A percentile compares a stretch with the other conserved stretches of the same genome.
Conservation (phyloP, 2,797 vertebrate genomes). For the Crenuchus spilurus region DNA sequence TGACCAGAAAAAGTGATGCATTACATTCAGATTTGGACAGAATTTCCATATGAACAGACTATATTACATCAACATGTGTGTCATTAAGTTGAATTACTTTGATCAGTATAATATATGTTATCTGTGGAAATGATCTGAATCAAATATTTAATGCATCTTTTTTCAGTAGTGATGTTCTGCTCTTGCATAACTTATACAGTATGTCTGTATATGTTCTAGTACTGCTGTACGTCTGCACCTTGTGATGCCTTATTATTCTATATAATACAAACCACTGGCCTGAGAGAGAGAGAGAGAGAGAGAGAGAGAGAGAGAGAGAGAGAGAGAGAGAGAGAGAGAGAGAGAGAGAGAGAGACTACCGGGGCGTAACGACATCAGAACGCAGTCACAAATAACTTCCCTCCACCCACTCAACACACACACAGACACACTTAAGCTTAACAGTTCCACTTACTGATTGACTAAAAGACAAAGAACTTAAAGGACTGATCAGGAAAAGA, state of each 20-base stretch:
- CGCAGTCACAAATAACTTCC: conserved; percentile 33
- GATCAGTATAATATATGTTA: background rate
- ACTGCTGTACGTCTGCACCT: no score
- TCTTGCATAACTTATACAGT: no score
- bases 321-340: background rate
- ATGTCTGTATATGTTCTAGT: background rate
- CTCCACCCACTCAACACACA: conserved; percentile 28
- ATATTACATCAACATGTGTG: background rate
- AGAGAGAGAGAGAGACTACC: background rate
- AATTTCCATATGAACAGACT: background rate
- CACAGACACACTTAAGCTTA: conserved; percentile 12
- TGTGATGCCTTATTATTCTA: background rate
- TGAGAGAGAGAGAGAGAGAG: background rate
- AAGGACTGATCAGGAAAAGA: background rate
- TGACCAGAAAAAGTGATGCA: background rate
- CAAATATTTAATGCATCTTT: no score
- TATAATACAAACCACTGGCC: background rate
- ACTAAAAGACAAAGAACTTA: background rate
- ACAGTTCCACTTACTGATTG: background rate
- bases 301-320: background rate
- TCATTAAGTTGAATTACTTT: no score
- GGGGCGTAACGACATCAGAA: conserved; percentile 37
- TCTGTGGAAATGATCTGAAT: background rate
- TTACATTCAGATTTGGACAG: background rate
- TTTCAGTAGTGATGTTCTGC: no score